Evolutionary conservation across 1,140 invertebrate genomes (phyloP).

Genomic region (Cherax destructor): DNA sequence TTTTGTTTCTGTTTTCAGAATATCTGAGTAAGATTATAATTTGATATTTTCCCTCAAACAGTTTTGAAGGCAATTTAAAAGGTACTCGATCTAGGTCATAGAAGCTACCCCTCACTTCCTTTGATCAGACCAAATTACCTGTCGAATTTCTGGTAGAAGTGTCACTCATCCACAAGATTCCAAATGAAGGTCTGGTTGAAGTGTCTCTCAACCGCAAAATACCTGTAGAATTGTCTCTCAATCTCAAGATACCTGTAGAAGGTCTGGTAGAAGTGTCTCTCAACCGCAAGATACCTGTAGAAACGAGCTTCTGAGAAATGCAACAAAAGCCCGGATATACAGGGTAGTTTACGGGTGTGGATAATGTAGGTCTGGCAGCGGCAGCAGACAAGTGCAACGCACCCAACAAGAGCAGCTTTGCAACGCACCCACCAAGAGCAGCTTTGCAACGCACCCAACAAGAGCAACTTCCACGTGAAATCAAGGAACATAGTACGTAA

Average conservation of each 20-base stretch:
- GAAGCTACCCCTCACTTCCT: too few species aligned
- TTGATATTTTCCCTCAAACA: too few species aligned
- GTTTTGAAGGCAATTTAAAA: too few species aligned
- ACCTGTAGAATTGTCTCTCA: slow-evolving; percentile 93
- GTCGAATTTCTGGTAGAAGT: slow-evolving; percentile 80
- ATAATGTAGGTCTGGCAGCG: slow-evolving; percentile 23
- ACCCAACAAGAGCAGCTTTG: too few species aligned
- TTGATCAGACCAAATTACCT: neutral
- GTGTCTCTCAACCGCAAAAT: slow-evolving; percentile 86
- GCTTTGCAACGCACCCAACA: too few species aligned
- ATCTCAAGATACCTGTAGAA: neutral
- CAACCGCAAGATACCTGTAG: slow-evolving; percentile 98
- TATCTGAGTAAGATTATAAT: too few species aligned
- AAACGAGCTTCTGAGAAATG: slow-evolving; percentile 97
- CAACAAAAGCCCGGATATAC: slow-evolving; percentile 99
- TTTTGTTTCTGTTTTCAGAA: too few species aligned
- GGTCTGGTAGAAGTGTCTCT: slow-evolving; percentile 66
- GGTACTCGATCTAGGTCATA: too few species aligned
- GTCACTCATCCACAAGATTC: slow-evolving; percentile 72
- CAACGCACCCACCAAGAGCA: too few species aligned
- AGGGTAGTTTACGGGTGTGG: slow-evolving; percentile 97
- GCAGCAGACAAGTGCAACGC: too few species aligned
- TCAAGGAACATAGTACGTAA: too few species aligned
- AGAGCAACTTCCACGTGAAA: too few species aligned
- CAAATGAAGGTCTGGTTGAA: slow-evolving; percentile 52